Evolutionary conservation across 2,797 vertebrate genomes (phyloP).

Genomic region (Tadarida brasiliensis): DNA sequence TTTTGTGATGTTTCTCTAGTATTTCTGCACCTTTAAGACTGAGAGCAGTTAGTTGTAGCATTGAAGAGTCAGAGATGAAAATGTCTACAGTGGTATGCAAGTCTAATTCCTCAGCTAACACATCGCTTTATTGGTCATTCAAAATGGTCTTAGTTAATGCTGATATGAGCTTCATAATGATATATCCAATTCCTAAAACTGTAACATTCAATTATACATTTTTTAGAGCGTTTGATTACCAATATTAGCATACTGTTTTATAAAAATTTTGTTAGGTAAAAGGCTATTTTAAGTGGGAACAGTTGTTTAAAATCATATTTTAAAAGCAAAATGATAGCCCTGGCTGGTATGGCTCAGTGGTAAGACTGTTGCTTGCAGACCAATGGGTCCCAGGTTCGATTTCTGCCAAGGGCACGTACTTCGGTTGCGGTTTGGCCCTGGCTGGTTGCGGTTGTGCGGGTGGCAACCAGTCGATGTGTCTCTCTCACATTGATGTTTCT

Average conservation of each 20-base stretch:
- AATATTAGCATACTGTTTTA: neutral
- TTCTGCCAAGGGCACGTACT: too few species aligned
- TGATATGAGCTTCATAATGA: neutral
- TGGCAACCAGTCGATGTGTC: too few species aligned
- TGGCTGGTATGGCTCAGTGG: too few species aligned
- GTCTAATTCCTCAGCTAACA: neutral
- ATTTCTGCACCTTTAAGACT: conserved; percentile 1
- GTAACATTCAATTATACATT: neutral
- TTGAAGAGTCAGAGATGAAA: neutral
- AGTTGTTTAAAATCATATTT: neutral
- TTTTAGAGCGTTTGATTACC: neutral
- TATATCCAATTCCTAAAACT: neutral
- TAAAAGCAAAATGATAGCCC: neutral
- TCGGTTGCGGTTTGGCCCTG: too few species aligned
- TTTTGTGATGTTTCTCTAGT: neutral
- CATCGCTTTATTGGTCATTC: neutral
- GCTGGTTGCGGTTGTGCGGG: too few species aligned
- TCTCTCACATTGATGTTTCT: too few species aligned
- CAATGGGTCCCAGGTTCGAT: too few species aligned
- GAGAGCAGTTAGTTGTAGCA: neutral
- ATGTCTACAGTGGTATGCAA: neutral
- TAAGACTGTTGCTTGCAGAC: too few species aligned
- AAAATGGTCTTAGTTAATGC: neutral
- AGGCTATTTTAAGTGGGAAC: neutral
- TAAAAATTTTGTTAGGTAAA: neutral